Percentiles rank a stretch among this genome's conserved stretches.
Conservation (phyloP, 2,888 invertebrate genomes). For the Zhuqinia jingwanae region DNA sequence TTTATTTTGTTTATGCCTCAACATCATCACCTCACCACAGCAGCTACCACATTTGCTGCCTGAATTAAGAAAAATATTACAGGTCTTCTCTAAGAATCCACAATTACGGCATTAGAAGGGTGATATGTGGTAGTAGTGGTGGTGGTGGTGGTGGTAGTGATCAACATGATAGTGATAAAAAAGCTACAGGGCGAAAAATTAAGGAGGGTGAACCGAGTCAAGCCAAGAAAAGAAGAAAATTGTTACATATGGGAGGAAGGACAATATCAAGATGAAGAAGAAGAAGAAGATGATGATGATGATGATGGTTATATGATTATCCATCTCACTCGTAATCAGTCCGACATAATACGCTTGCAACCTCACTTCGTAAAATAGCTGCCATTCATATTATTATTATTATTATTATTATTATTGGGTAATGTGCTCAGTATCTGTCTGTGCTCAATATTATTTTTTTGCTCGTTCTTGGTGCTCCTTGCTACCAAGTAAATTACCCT, state of each 20-base stretch:
- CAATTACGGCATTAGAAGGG: conserved; percentile 7
- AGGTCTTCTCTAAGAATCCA: conserved; percentile 27
- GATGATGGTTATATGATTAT: not conserved
- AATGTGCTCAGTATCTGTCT: not conserved
- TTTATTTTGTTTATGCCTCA: conserved; percentile 8
- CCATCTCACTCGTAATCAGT: not conserved
- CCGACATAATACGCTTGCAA: not conserved
- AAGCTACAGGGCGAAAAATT: conserved; percentile 59
- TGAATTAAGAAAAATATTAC: conserved; percentile 1
- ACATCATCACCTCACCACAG: not conserved
- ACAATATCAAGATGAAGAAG: conserved; percentile 18
- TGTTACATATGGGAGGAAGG: conserved; percentile 41
- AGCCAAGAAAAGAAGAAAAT: conserved; percentile 48
- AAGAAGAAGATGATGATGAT: conserved; percentile 7
- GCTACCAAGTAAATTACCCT: conserved; percentile 45
- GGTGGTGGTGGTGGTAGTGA: too few species aligned
- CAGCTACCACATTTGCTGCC: conserved; percentile 42
- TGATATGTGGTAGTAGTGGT: too few species aligned
- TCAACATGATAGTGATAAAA: conserved; percentile 34
- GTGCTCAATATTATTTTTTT: conserved; percentile 13
- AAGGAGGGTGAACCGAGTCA: conserved; percentile 29
- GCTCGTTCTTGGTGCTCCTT: conserved; percentile 7
- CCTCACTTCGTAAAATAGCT: not conserved
- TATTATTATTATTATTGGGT: conserved; percentile 8
- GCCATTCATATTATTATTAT: not conserved